Evolutionary conservation across 2,797 vertebrate species (phyloP), one percentile per base, ranked within the genome.

Genomic region (Chromis chromis): DNA sequence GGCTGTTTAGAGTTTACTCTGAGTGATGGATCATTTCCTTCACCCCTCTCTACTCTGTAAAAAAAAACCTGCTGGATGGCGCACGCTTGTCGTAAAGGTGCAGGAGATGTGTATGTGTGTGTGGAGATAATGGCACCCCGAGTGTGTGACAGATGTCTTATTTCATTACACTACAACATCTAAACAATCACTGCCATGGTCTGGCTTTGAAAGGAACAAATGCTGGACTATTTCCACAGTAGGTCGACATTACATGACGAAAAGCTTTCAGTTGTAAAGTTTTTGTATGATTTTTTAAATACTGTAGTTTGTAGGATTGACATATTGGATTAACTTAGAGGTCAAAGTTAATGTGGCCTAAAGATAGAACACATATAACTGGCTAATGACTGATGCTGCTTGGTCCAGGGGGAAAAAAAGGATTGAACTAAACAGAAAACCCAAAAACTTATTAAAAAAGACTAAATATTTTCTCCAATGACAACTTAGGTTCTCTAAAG

Each of bases 21-120:
- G 81, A 79, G 83, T 94, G 93, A 95, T 94, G 93, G 91, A 95
- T 95, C 69, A 86, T 94, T 94, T 94, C 92, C 91, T 93, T 94
- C 91, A 88, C 39, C 79, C 74, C 74, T 79, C 76, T 85, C 86
- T 56, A 24, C 79, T 81, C 70, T 10, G 65, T 25, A 25, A 25
- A 25, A 74, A 39, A 70, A 83, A 91, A 76, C 65, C 56, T 58
- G 65, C 77, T 70, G 79, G 78, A 80, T 76, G 74, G 71, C 39
- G 44, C 62, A 11, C 46, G 70, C 79, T 78, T 28, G 66, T 77
- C 76, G 25, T 25, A 65, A 86, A 89, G 83, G 79, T 82, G 46
- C 68, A 79, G 64, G 3, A 28, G 63, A 1, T 40, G 58, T 49
- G 57, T 31, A 3, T 39, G 56, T 61, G 48, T 60, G 48, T 55